These are phyloP conservation scores for Chrysolina haemoptera DNA, from an alignment of 2,888 invertebrate genomes.

Conservation along the genomic window DNA sequence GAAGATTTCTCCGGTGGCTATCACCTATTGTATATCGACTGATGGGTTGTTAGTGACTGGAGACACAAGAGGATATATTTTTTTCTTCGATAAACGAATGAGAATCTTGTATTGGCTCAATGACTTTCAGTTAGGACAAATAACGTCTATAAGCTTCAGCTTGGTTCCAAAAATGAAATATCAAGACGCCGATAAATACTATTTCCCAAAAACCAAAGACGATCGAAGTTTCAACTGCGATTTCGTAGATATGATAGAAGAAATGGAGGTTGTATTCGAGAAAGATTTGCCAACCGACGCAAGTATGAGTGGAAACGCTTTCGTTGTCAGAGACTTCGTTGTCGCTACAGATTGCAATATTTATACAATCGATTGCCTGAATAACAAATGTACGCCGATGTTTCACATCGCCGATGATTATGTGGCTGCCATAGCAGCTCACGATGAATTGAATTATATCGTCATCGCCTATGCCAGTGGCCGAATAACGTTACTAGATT, in stretches of 20 bases:
- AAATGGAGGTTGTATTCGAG: constrained; percentile 59
- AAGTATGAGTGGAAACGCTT: constrained; percentile 69
- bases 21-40: constrained; percentile 71
- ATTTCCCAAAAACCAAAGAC: constrained; percentile 32
- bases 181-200: constrained; percentile 42
- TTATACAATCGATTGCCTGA: constrained; percentile 71
- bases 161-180: constrained; percentile 51
- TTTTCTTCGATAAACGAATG: constrained; percentile 75
- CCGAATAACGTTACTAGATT: constrained; percentile 70
- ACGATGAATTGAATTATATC: constrained; percentile 72
- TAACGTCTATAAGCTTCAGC: constrained; percentile 73
- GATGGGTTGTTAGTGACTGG: constrained; percentile 72
- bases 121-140: constrained; percentile 70
- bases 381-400: constrained; percentile 69
- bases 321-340: constrained; percentile 74
- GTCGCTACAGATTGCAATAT: constrained; percentile 70
- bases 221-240: constrained; percentile 50
- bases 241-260: constrained; percentile 58
- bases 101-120: constrained; percentile 75
- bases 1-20: constrained; percentile 67
- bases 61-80: constrained; percentile 72
- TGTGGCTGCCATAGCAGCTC: constrained; percentile 70
- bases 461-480: constrained; percentile 72
- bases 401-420: constrained; percentile 68
- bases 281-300: constrained; percentile 71